These are phyloP conservation scores for Strix uralensis DNA, from an alignment of 2,113 vertebrate species.

Conservation along the genomic window DNA sequence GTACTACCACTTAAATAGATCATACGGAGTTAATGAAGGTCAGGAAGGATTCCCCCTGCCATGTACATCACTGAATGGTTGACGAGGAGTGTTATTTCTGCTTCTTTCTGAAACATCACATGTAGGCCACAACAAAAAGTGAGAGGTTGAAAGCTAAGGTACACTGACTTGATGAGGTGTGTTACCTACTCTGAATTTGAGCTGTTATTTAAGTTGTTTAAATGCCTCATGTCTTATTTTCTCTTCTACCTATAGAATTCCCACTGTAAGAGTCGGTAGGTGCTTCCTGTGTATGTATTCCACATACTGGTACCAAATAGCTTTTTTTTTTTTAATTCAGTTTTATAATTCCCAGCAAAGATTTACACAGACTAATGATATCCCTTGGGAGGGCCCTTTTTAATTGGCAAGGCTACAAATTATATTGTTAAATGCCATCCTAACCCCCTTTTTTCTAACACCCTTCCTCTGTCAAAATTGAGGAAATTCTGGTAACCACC, in stretches of 20 bases:
- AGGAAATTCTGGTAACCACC: background rate
- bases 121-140: background rate
- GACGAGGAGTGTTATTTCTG: background rate
- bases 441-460: background rate
- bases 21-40: slow-evolving; percentile 24
- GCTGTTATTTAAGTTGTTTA: background rate
- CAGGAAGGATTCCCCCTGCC: background rate
- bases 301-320: background rate
- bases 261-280: background rate
- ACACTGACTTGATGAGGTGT: background rate
- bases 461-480: background rate
- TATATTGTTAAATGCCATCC: background rate
- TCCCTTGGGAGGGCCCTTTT: slow-evolving; percentile 35
- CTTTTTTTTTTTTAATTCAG: background rate
- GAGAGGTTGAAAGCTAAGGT: background rate
- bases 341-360: slow-evolving; percentile 28
- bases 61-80: background rate
- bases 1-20: slow-evolving; percentile 16
- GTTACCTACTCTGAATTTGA: background rate
- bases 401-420: slow-evolving; percentile 57
- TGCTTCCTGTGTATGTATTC: background rate
- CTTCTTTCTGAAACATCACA: background rate
- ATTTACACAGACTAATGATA: slow-evolving; percentile 53
- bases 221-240: background rate
- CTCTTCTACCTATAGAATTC: background rate